phyloP scores from a whole-genome alignment of 2,797 vertebrate genomes.

The Mareca strepera region DNA sequence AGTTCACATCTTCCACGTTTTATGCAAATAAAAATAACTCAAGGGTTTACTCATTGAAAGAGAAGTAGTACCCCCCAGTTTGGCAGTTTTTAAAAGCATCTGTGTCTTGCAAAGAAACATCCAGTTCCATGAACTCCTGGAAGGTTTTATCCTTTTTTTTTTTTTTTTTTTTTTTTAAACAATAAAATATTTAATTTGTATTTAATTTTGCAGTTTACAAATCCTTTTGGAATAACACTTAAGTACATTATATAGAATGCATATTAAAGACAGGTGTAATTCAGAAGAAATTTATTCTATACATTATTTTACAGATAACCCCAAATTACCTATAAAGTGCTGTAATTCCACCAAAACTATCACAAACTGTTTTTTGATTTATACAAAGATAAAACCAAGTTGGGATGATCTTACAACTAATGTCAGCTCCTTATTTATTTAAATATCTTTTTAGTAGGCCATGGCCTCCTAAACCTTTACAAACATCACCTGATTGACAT shows the following conservation, averaged over 20 bases:
- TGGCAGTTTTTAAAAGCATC: not conserved
- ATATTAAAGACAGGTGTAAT: not conserved
- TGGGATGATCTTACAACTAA: not conserved
- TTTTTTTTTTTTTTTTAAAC: slow-evolving; percentile 26
- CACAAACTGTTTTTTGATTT: not conserved
- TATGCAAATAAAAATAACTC: slow-evolving; percentile 14
- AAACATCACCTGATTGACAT: not conserved
- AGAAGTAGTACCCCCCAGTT: not conserved
- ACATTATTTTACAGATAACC: not conserved
- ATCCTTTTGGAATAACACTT: slow-evolving; percentile 76
- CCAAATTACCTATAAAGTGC: not conserved
- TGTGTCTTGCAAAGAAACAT: not conserved
- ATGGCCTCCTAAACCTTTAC: not conserved
- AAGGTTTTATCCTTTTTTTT: slow-evolving; percentile 59
- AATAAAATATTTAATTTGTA: slow-evolving; percentile 51
- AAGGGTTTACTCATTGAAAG: not conserved
- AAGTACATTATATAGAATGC: slow-evolving; percentile 77
- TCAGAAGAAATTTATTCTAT: not conserved
- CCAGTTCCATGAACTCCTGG: slow-evolving; percentile 32
- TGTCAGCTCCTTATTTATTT: not conserved
- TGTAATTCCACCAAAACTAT: not conserved
- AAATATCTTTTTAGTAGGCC: not conserved
- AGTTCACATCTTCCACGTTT: not conserved
- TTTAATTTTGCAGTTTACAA: slow-evolving; percentile 19
- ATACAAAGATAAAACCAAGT: not conserved